phyloP scores from a whole-genome alignment of 2,888 invertebrate species.

The Andricus quercusramuli region DNA sequence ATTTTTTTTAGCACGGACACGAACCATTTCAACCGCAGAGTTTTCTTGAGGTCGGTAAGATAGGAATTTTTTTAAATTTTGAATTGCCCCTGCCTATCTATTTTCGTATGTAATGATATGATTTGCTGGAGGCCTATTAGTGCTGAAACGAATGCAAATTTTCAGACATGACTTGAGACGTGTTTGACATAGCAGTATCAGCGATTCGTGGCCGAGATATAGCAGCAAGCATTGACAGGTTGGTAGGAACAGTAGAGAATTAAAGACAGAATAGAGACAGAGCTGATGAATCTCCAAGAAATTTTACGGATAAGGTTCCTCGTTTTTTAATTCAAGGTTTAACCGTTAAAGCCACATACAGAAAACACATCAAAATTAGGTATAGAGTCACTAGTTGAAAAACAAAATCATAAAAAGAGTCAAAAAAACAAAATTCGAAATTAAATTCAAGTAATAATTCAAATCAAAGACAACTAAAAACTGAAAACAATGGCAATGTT shows the following conservation, averaged over 20 bases:
- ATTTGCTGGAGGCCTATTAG: conserved; percentile 62
- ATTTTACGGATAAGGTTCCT: conserved; percentile 27
- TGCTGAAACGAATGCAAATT: conserved; percentile 70
- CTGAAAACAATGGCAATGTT: conserved; percentile 3
- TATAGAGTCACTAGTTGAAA: conserved; percentile 30
- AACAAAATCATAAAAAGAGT: background rate
- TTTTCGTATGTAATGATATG: conserved; percentile 39
- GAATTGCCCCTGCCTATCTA: too few species aligned
- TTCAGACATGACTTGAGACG: conserved; percentile 69
- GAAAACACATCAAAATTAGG: conserved; percentile 40
- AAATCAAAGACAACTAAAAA: background rate
- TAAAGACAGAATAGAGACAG: conserved; percentile 65
- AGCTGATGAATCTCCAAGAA: conserved; percentile 40
- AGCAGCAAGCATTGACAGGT: conserved; percentile 78
- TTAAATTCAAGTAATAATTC: background rate
- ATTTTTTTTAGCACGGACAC: too few species aligned
- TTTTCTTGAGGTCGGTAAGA: too few species aligned
- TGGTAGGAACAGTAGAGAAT: conserved; percentile 64
- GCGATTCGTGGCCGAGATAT: conserved; percentile 76
- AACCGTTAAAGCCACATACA: conserved; percentile 40
- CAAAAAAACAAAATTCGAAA: background rate
- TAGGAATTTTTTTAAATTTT: too few species aligned
- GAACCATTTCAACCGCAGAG: too few species aligned
- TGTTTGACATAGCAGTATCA: conserved; percentile 75
- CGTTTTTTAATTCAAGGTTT: conserved; percentile 31